Percentiles rank a stretch among this genome's conserved stretches.
Conservation (phyloP, 2,888 invertebrate genomes). For the Hemithea aestivaria region DNA sequence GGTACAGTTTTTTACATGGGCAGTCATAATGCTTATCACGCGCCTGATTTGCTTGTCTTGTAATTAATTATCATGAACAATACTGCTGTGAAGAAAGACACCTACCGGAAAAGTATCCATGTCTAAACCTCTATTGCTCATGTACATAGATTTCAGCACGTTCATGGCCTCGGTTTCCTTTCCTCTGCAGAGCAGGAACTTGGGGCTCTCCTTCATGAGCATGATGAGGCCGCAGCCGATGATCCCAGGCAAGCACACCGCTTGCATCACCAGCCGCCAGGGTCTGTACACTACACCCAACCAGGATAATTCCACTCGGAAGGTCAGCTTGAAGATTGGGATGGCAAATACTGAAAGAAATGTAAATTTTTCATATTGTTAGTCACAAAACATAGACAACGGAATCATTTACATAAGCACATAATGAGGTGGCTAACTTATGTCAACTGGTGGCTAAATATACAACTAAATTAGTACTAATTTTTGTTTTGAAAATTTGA, state of each 20-base stretch:
- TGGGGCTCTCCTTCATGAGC: slow-evolving; percentile 86
- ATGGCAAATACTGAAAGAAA: slow-evolving; percentile 48
- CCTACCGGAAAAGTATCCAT: slow-evolving; percentile 44
- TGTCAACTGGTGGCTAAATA: no score
- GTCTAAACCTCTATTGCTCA: slow-evolving; percentile 39
- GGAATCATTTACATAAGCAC: no score
- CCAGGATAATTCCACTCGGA: slow-evolving; percentile 53
- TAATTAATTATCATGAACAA: no score
- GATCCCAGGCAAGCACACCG: slow-evolving; percentile 81
- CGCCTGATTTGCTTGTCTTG: no score
- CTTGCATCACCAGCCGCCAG: slow-evolving; percentile 85
- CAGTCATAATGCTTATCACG: no score
- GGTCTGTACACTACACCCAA: slow-evolving; percentile 79
- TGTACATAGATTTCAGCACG: slow-evolving; percentile 44
- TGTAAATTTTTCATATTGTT: no score
- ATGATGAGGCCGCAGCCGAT: slow-evolving; percentile 76
- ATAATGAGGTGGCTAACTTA: no score
- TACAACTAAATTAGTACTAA: no score
- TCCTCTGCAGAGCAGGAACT: slow-evolving; percentile 83
- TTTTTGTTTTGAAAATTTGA: no score
- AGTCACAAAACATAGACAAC: no score
- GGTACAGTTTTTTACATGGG: no score
- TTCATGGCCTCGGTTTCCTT: slow-evolving; percentile 75
- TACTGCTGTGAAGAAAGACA: no score
- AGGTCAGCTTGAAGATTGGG: slow-evolving; percentile 45